A percentile compares a stretch with the other conserved stretches of the same genome.
Evolutionary conservation across 1,140 invertebrate genomes (phyloP).

Genomic region (Euwallacea fornicatus): DNA sequence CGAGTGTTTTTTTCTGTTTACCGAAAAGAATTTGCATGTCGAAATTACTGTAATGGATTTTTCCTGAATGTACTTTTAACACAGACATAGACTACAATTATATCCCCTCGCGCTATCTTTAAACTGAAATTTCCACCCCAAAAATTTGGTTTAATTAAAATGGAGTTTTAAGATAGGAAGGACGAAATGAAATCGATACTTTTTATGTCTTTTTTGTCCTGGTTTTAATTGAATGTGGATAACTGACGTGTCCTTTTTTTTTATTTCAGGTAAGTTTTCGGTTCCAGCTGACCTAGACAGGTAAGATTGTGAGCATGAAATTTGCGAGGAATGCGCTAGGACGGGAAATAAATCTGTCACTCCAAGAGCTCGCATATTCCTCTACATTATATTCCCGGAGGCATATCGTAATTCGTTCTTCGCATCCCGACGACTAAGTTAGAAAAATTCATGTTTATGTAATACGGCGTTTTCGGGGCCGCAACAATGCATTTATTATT

Average conservation of each 20-base stretch:
- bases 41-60: slow-evolving; percentile 37
- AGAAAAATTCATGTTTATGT: slow-evolving; percentile 33
- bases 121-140: slow-evolving; percentile 24
- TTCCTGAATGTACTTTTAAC: slow-evolving; percentile 36
- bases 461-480: slow-evolving; percentile 26
- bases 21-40: slow-evolving; percentile 19
- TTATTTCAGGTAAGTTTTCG: slow-evolving; percentile 4
- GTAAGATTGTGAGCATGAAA: slow-evolving; percentile 4
- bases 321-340: not conserved
- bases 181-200: slow-evolving; percentile 4
- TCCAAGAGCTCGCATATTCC: not conserved
- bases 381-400: slow-evolving; percentile 1
- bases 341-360: slow-evolving; percentile 8
- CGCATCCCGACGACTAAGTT: slow-evolving; percentile 17
- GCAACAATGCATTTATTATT: slow-evolving; percentile 46
- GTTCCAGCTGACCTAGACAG: not conserved
- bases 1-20: slow-evolving; percentile 12
- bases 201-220: not conserved
- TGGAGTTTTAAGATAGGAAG: slow-evolving; percentile 9
- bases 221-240: not conserved
- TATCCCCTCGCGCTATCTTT: slow-evolving; percentile 20
- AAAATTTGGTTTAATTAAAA: slow-evolving; percentile 35
- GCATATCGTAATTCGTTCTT: slow-evolving; percentile 13
- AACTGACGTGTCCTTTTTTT: not conserved
- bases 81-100: slow-evolving; percentile 33